These are phyloP conservation scores for Diacarnus erythraeanus DNA, from an alignment of 37 sponge, comb jelly and placozoan species.

Conservation along the genomic window DNA sequence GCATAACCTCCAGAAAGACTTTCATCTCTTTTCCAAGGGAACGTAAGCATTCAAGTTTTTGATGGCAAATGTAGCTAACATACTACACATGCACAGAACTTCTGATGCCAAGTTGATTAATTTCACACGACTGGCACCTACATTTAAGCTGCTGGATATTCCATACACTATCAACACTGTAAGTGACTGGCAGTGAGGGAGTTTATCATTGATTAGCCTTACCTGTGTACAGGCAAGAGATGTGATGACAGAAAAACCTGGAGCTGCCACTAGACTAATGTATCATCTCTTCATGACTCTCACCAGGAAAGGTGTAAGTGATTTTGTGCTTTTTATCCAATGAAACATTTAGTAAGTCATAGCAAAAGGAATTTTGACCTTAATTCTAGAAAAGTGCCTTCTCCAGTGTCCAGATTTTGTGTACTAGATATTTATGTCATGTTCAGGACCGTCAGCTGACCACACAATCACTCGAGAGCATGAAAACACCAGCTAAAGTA, in stretches of 20 bases:
- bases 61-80: neutral
- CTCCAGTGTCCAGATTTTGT: neutral
- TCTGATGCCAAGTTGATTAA: conserved; percentile 96
- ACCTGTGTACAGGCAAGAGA: conserved; percentile 84
- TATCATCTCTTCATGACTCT: conserved; percentile 89
- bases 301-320: conserved; percentile 71
- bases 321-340: neutral
- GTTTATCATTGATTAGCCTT: too few relatives aligned
- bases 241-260: conserved; percentile 80
- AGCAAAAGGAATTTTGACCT: neutral
- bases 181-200: too few relatives aligned
- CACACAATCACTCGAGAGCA: conserved; percentile 72
- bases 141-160: conserved; percentile 80
- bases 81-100: conserved; percentile 34
- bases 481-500: conserved; percentile 61
- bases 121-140: conserved; percentile 84
- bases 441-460: conserved; percentile 63
- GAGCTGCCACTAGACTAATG: conserved; percentile 74
- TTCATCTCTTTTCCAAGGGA: conserved; percentile 61
- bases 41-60: conserved; percentile 49
- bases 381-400: neutral
- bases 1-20: conserved; percentile 79
- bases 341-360: neutral
- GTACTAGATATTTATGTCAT: neutral
- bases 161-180: conserved; percentile 86